phyloP scores from a whole-genome alignment of 2,888 invertebrate genomes.

The Graphium colonna region DNA sequence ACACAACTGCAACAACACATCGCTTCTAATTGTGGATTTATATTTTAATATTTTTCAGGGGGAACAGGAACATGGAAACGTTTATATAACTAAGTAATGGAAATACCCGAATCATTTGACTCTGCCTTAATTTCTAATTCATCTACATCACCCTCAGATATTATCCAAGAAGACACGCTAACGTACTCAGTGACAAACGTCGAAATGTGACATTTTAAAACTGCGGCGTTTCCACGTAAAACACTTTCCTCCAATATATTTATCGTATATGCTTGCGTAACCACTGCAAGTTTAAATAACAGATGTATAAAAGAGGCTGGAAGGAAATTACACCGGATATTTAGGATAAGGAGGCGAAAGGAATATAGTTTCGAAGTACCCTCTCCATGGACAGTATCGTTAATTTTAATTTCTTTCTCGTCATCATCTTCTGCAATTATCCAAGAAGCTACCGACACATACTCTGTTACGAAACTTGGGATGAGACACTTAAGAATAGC shows the following conservation, averaged over 20 bases:
- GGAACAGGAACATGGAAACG: conserved; percentile 17
- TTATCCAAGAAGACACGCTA: conserved; percentile 91
- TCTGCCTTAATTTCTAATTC: conserved; percentile 72
- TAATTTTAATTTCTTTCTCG: conserved; percentile 56
- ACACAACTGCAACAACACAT: conserved; percentile 86
- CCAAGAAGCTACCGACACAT: conserved; percentile 90
- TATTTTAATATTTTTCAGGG: conserved; percentile 22
- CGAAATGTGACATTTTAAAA: conserved; percentile 95
- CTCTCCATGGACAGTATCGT: conserved; percentile 47
- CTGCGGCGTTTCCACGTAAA: conserved; percentile 92
- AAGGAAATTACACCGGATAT: conserved; percentile 19
- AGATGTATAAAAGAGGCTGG: conserved; percentile 14
- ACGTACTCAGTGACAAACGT: conserved; percentile 96
- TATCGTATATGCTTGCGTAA: conserved; percentile 92
- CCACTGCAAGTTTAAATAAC: conserved; percentile 83
- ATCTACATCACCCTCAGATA: conserved; percentile 82
- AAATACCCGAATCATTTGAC: conserved; percentile 63
- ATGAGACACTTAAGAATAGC: conserved; percentile 90
- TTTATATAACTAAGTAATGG: conserved; percentile 15
- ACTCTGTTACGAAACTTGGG: conserved; percentile 92
- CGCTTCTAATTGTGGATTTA: neutral
- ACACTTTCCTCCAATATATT: conserved; percentile 96
- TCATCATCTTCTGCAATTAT: conserved; percentile 82
- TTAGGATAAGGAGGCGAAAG: conserved; percentile 4
- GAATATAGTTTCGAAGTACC: conserved; percentile 42